phyloP scores from a whole-genome alignment of 2,888 invertebrate species.

The Drosophila fungiperda region DNA sequence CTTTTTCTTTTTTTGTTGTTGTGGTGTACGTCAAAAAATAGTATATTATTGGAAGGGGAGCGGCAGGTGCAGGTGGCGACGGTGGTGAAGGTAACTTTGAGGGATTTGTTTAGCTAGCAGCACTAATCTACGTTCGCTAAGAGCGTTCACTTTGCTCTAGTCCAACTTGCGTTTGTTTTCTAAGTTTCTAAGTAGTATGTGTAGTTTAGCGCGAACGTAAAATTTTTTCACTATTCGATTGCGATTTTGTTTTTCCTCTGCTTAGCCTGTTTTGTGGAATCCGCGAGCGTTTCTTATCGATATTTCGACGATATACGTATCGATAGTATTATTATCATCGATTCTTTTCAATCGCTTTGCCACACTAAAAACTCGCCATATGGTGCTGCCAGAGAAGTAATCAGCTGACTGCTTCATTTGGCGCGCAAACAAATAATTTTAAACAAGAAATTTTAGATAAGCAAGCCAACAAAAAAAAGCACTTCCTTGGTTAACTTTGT shows the following conservation, averaged over 20 bases:
- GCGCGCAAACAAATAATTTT: slow-evolving; percentile 29
- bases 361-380: slow-evolving; percentile 23
- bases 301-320: neutral
- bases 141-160: slow-evolving; percentile 3
- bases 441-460: slow-evolving; percentile 10
- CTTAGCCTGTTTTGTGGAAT: slow-evolving; percentile 34
- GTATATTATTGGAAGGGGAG: slow-evolving; percentile 36
- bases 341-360: slow-evolving; percentile 17
- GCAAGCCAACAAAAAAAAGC: slow-evolving; percentile 1
- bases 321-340: slow-evolving; percentile 19
- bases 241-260: slow-evolving; percentile 57
- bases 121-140: slow-evolving; percentile 23
- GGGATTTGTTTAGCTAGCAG: slow-evolving; percentile 20
- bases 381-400: slow-evolving; percentile 35
- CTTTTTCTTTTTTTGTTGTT: slow-evolving; percentile 16
- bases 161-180: slow-evolving; percentile 24
- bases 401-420: slow-evolving; percentile 40
- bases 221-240: slow-evolving; percentile 68
- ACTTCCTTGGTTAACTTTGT: slow-evolving; percentile 1
- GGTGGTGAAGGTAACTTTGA: slow-evolving; percentile 53
- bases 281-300: slow-evolving; percentile 25
- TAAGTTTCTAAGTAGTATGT: slow-evolving; percentile 1
- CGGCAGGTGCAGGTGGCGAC: slow-evolving; percentile 30
- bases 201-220: slow-evolving; percentile 56
- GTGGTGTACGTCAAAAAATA: slow-evolving; percentile 49